phyloP scores from a whole-genome alignment of 2,888 invertebrate species.

The Dysmachus trigonus region DNA sequence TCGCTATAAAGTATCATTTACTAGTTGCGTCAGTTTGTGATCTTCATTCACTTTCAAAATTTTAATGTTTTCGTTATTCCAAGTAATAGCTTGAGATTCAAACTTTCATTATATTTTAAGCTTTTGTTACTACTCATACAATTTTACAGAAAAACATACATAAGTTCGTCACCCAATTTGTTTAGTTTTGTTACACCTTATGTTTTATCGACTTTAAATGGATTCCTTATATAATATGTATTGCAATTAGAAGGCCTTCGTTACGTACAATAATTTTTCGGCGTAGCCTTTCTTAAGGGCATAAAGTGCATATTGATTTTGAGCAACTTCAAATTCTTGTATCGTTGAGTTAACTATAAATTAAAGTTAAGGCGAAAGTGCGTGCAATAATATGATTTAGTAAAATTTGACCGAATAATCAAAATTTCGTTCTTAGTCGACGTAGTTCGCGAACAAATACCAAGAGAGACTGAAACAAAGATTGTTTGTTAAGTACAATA shows the following conservation, averaged over 20 bases:
- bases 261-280: not conserved
- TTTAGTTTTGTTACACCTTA: not conserved
- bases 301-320: not conserved
- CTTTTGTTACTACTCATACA: no score
- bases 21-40: not conserved
- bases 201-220: not conserved
- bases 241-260: no score
- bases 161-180: no score
- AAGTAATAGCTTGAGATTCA: no score
- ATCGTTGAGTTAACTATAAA: not conserved
- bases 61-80: no score
- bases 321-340: not conserved
- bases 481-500: constrained; percentile 40
- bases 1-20: no score
- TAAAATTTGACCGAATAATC: constrained; percentile 12
- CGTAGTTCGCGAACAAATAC: constrained; percentile 29
- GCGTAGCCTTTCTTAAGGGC: not conserved
- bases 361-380: not conserved
- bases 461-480: constrained; percentile 37
- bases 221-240: not conserved
- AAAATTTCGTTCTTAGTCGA: constrained; percentile 32
- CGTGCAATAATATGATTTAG: constrained; percentile 31
- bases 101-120: not conserved
- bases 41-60: not conserved
- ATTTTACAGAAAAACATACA: no score